These are phyloP conservation scores for Podarcis siculus DNA, from an alignment of 2,797 vertebrate species.

Conservation along the genomic window DNA sequence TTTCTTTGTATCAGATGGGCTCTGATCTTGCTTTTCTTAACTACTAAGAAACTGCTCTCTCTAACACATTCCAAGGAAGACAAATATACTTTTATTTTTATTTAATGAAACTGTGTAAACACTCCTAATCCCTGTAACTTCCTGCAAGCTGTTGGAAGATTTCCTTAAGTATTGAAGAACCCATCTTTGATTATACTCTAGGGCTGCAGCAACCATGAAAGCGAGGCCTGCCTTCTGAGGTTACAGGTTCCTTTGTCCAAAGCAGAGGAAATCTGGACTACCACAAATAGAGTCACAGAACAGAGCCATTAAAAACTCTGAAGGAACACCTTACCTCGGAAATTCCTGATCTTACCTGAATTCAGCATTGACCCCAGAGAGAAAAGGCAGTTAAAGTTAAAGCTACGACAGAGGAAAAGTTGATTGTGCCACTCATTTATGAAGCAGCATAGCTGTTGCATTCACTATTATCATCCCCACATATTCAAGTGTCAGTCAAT, in stretches of 20 bases:
- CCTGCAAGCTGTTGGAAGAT: slow-evolving; percentile 40
- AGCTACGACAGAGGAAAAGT: neutral
- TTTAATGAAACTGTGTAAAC: slow-evolving; percentile 42
- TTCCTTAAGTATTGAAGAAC: neutral
- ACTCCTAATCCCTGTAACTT: slow-evolving; percentile 56
- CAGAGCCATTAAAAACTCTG: neutral
- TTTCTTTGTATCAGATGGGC: neutral
- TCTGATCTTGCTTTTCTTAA: neutral
- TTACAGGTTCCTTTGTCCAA: neutral
- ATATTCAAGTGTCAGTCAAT: neutral
- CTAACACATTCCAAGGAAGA: slow-evolving; percentile 25
- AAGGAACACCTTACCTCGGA: neutral
- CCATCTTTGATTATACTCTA: slow-evolving; percentile 2
- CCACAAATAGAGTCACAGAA: neutral
- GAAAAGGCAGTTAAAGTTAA: neutral
- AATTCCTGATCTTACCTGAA: neutral
- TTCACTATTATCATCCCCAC: neutral
- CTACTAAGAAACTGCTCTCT: neutral
- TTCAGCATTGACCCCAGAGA: neutral
- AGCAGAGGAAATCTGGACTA: neutral
- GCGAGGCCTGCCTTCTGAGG: neutral
- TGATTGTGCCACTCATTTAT: neutral
- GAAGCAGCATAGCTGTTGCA: neutral
- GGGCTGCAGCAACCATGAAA: neutral
- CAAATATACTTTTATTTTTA: slow-evolving; percentile 29